Base-by-base conservation (phyloP, 2,113 vertebrate species). In the Chauna torquata region DNA sequence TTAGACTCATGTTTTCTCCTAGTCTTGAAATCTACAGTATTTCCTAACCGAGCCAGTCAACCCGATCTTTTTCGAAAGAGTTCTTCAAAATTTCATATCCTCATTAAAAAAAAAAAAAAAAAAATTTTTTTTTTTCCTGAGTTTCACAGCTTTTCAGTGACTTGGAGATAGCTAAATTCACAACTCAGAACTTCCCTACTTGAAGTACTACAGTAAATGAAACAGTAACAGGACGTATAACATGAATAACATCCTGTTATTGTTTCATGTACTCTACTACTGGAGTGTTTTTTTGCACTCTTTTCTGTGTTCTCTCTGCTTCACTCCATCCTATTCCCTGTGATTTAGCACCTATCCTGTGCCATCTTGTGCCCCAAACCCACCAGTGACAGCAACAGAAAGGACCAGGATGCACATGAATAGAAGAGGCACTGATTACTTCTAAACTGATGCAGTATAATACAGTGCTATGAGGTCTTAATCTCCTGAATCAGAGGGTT, bases 281-380 rank as follows among this genome's bases (percentile, higher is more conserved):
- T 85, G 47, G 38, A 34, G 49, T 22, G 50, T 0, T 0, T 2
- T 66, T 87, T 61, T 72, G 13, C n/a, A 52, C 30, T 72, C 18
- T 30, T 95, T 91, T 64, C 70, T 57, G 61, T 42, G 15, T 65
- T 80, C 9, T 16, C 64, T 3, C 23, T 65, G 47, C 58, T 82
- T 52, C 32, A 16, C 23, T 42, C 9, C 11, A 66, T 19, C 49
- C 38, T 47, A 7, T 17, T 86, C 42, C 45, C 50, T 81, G 64
- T 22, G 36, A 28, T 69, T 90, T 92, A 20, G 4, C 79, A 38
- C 47, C 32, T 68, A 25, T 50, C 61, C 89, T 84, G 47, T 92
- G 90, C 74, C 94, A 94, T 11, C 88, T 96, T 62, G 65, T 84
- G 82, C 90, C 54, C 36, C 17, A 80, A 82, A 76, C 20, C 69